Evolutionary conservation across 2,113 vertebrate species (phyloP).

Genomic region (Tragelaphus scriptus): DNA sequence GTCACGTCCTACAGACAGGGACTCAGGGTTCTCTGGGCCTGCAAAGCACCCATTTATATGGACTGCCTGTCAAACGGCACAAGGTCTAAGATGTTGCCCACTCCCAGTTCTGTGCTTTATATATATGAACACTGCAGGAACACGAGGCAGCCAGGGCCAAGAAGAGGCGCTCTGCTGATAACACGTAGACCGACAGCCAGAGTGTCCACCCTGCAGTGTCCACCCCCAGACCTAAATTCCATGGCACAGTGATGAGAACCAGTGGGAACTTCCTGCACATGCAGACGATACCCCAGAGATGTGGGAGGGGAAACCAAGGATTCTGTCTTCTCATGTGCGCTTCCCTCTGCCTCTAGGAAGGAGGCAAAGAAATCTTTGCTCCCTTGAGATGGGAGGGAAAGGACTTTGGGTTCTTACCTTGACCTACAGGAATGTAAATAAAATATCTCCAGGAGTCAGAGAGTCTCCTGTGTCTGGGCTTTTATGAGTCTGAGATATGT

Average conservation of each 20-base stretch:
- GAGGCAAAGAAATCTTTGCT: background rate
- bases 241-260: background rate
- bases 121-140: background rate
- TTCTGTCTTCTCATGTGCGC: background rate
- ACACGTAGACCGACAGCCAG: background rate
- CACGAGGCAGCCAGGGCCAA: background rate
- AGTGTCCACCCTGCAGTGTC: rapidly evolving
- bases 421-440: background rate
- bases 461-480: background rate
- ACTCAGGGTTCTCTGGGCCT: background rate
- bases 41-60: background rate
- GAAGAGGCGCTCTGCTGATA: background rate
- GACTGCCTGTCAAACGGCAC: background rate
- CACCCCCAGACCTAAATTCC: background rate
- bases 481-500: background rate
- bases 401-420: background rate
- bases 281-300: background rate
- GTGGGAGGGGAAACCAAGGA: background rate
- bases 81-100: background rate
- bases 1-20: background rate
- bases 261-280: rapidly evolving
- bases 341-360: background rate
- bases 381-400: background rate
- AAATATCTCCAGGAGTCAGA: background rate
- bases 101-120: background rate